Evolutionary conservation across 1,140 invertebrate genomes (phyloP).

Genomic region (Listronotus bonariensis): DNA sequence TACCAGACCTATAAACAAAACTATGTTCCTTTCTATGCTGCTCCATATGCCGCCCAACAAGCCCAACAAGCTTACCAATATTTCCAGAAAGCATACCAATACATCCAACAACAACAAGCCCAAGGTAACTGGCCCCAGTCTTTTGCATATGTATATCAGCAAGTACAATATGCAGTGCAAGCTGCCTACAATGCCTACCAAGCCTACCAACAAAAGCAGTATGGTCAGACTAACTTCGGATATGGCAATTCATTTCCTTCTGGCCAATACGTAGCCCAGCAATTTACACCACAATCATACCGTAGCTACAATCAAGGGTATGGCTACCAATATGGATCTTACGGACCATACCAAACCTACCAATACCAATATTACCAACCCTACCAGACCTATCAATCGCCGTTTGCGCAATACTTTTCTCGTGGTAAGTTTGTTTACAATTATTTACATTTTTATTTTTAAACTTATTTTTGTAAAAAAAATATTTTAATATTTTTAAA

Average conservation of each 20-base stretch:
- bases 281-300: too few species aligned
- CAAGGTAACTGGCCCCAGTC: conserved; percentile 1
- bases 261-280: background rate
- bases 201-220: background rate
- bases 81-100: conserved; percentile 15
- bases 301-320: background rate
- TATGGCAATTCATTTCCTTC: background rate
- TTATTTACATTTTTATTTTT: too few species aligned
- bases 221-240: background rate
- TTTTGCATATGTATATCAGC: background rate
- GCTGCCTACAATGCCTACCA: conserved; percentile 3
- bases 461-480: too few species aligned
- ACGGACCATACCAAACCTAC: background rate
- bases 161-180: background rate
- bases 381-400: background rate
- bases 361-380: background rate
- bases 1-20: conserved; percentile 6
- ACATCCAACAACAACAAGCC: conserved; percentile 3
- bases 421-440: background rate
- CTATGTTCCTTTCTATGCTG: conserved; percentile 1
- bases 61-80: conserved; percentile 3
- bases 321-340: conserved; percentile 5
- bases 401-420: background rate
- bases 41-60: background rate
- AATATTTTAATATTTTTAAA: too few species aligned